phyloP scores from a whole-genome alignment of 2,797 vertebrate species.

The Stomatorhinus walkeri region DNA sequence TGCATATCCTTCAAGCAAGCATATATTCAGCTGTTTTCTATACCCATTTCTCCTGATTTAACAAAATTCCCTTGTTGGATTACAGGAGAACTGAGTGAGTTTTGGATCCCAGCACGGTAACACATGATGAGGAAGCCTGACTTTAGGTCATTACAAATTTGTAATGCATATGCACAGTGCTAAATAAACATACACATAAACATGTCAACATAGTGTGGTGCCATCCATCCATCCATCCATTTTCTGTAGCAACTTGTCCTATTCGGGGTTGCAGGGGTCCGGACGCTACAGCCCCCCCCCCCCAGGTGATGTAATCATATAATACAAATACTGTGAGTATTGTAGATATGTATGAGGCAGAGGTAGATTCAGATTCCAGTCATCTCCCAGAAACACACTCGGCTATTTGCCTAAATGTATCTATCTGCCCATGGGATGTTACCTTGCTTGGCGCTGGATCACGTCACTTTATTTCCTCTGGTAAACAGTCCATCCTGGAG shows the following conservation, averaged over 20 bases:
- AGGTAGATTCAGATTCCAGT: background rate
- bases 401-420: slow-evolving; percentile 56
- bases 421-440: slow-evolving; percentile 43
- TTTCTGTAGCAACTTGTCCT: background rate
- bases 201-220: no score
- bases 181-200: no score
- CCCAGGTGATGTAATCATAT: background rate
- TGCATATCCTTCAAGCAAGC: background rate
- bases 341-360: background rate
- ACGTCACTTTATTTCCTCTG: background rate
- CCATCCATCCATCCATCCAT: background rate
- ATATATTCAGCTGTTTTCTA: background rate
- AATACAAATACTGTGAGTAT: background rate
- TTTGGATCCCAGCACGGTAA: background rate
- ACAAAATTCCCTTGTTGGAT: background rate
- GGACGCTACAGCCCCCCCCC: background rate
- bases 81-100: background rate
- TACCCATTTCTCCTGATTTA: background rate
- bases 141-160: background rate
- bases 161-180: no score
- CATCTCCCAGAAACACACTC: slow-evolving; percentile 58
- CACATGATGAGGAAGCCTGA: background rate
- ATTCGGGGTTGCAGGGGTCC: background rate
- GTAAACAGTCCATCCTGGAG: background rate
- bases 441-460: background rate